A percentile compares a stretch with the other conserved stretches of the same genome.
Conservation (phyloP, 2,888 invertebrate species). For the Agapostemon virescens region DNA sequence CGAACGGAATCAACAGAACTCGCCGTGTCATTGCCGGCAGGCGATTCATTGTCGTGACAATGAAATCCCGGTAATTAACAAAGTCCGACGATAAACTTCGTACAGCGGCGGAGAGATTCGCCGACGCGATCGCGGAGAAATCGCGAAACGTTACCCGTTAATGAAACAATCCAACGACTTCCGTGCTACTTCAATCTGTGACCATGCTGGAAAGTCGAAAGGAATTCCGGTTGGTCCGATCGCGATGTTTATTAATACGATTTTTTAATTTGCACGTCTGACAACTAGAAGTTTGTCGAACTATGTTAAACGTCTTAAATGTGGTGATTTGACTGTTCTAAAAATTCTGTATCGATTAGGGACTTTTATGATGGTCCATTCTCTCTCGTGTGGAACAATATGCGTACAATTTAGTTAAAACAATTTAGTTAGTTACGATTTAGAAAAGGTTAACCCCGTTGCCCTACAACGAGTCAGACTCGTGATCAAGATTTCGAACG, state of each 20-base stretch:
- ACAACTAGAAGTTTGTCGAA: too few species aligned
- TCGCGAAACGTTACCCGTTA: neutral
- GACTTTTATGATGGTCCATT: too few species aligned
- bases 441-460: too few species aligned
- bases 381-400: too few species aligned
- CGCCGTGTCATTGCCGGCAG: neutral
- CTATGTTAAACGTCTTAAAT: too few species aligned
- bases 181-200: neutral
- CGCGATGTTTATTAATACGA: neutral
- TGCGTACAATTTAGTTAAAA: too few species aligned
- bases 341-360: too few species aligned
- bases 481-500: too few species aligned
- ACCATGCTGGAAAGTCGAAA: neutral
- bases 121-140: neutral
- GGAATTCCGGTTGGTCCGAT: neutral
- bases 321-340: too few species aligned
- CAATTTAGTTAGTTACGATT: too few species aligned
- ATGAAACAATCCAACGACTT: neutral
- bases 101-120: neutral
- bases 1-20: neutral
- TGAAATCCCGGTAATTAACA: slow-evolving; percentile 1
- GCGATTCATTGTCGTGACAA: neutral
- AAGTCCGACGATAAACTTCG: neutral
- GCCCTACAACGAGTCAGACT: too few species aligned
- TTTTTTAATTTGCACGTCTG: neutral